Evolutionary conservation across 2,888 invertebrate genomes (phyloP), one percentile per base, ranked within the genome.

Genomic region (Parelbella ahira): DNA sequence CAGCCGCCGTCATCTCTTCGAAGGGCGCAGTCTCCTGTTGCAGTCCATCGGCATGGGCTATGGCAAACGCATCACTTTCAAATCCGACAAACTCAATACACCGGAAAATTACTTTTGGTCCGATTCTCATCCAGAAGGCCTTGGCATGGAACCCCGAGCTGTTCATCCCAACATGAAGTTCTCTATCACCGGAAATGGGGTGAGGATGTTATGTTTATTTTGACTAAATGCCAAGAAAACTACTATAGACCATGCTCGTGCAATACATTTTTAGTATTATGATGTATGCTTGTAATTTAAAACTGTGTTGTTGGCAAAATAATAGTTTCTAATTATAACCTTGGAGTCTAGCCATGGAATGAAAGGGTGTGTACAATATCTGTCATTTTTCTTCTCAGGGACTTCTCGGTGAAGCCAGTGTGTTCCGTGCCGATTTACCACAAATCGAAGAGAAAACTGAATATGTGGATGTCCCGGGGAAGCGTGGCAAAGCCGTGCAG

Each of bases 41-140:
- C 80, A 90, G 44, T 90, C 90, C 24, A 86, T 94, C 48, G 94
- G 94, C 4, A 90, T 92, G 84, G 94, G 94, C 8, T 94, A 94
- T 59, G 93, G 93, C 13, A 93, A 93, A 64, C 88, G 93, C 32
- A 83, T 94, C 44, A 93, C 93, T 1, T 94, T 94, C 75, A 88
- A 90, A 54, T 91, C 93, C 0, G 90, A 92, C 50, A 88, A 89
- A 1, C 70, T 89, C 9, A 81, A 90, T 38, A 72, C 78, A 7
- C 90, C 91, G 1, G 88, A 91, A 51, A 92, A 93, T 70, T 93
- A 90, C 67, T 91, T 94, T 74, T 94, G 93, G 93, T 93, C 93
- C 11, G 94, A 94, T 72, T 93, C 91, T 23, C 91, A 92, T 54
- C 90, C 92, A 2, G 92, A 92, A 58, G 93, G 94, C 20, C 79